Evolutionary conservation across 2,888 invertebrate genomes (phyloP).

Genomic region (Chromoteleia sp.): DNA sequence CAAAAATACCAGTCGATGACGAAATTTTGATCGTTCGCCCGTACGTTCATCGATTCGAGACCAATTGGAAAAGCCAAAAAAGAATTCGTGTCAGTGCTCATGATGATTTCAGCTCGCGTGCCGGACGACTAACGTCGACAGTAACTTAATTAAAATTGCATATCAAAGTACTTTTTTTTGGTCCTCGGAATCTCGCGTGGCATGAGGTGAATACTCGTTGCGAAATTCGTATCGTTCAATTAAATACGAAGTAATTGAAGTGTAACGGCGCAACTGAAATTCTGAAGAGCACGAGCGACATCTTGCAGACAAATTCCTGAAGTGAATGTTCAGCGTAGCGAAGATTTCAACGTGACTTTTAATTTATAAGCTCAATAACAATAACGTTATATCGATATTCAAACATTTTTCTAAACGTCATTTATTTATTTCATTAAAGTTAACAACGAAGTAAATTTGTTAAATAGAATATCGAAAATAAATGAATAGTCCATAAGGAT

Average conservation of each 20-base stretch:
- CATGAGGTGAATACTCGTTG: constrained; percentile 56
- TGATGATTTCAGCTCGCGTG: constrained; percentile 68
- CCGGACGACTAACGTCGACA: constrained; percentile 66
- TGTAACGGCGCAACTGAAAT: constrained; percentile 41
- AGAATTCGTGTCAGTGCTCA: constrained; percentile 59
- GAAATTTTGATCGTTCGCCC: constrained; percentile 42
- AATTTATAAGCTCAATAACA: not conserved
- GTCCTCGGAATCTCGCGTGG: constrained; percentile 33
- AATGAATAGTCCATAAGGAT: too few relatives aligned
- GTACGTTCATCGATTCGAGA: constrained; percentile 16
- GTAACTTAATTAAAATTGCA: constrained; percentile 70
- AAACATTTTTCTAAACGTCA: too few relatives aligned
- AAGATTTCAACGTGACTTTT: not conserved
- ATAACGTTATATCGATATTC: too few relatives aligned
- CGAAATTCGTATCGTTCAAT: constrained; percentile 55
- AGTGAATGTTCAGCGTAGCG: not conserved
- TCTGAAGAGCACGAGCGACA: not conserved
- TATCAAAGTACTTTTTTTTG: constrained; percentile 41
- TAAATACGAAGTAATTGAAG: constrained; percentile 59
- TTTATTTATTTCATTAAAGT: too few relatives aligned
- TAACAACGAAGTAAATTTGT: too few relatives aligned
- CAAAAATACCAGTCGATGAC: constrained; percentile 17
- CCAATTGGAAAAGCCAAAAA: constrained; percentile 56
- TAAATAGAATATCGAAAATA: too few relatives aligned
- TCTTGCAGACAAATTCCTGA: not conserved